A percentile compares a stretch with the other conserved stretches of the same genome.
These are phyloP conservation scores for Orientallactaga bullata DNA, from an alignment of 2,113 vertebrate genomes.

Conservation along the genomic window DNA sequence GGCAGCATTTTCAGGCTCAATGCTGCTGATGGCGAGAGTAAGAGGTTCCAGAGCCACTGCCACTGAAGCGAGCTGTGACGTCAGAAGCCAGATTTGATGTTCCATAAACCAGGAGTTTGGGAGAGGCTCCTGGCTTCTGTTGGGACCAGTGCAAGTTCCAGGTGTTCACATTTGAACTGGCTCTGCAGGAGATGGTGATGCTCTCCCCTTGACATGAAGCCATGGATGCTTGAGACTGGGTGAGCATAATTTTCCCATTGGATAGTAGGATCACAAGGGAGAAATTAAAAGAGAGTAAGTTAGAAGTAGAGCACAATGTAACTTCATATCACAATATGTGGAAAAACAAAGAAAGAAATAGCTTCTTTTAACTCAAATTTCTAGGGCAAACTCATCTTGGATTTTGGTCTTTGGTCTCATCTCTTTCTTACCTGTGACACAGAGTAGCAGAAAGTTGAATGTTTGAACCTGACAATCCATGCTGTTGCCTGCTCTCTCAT, in stretches of 20 bases:
- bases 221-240: conserved; percentile 1
- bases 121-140: background rate
- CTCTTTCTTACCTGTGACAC: background rate
- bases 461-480: background rate
- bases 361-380: background rate
- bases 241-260: background rate
- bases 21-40: background rate
- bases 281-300: too few species aligned
- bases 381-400: background rate
- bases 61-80: background rate
- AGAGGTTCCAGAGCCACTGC: too few species aligned
- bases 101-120: background rate
- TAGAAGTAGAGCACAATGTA: too few species aligned
- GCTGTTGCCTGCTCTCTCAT: background rate
- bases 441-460: background rate
- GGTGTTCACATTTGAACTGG: background rate
- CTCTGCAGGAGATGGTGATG: conserved; percentile 26
- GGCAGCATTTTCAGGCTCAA: too few species aligned
- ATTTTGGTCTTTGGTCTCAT: too few species aligned
- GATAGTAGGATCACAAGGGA: too few species aligned
- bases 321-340: too few species aligned
- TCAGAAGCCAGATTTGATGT: background rate
- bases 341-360: background rate
- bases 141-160: background rate
- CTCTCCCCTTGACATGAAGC: background rate